These are phyloP conservation scores for Halictus ligatus DNA, from an alignment of 2,888 invertebrate genomes.

Conservation along the genomic window DNA sequence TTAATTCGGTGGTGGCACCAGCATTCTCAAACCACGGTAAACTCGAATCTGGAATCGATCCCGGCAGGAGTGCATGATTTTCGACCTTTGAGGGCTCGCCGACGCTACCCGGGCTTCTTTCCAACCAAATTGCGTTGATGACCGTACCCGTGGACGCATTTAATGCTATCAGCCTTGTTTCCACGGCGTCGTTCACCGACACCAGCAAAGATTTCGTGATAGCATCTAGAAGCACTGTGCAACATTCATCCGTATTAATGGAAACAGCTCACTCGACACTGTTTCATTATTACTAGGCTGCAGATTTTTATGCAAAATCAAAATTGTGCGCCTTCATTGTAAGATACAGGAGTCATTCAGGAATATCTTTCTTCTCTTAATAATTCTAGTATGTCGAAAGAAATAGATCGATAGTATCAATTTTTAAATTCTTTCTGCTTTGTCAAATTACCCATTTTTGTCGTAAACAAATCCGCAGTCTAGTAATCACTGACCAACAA, in stretches of 20 bases:
- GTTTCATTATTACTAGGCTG: not conserved
- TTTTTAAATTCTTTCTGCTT: no score
- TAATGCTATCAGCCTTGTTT: conserved; percentile 87
- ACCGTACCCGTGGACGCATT: conserved; percentile 87
- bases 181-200: conserved; percentile 86
- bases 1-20: conserved; percentile 86
- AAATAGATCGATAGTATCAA: no score
- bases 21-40: conserved; percentile 91
- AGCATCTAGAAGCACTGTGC: conserved; percentile 85
- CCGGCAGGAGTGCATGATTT: conserved; percentile 86
- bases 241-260: not conserved
- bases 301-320: not conserved
- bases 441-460: no score
- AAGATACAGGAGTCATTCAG: no score
- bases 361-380: no score
- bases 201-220: conserved; percentile 90
- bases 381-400: no score
- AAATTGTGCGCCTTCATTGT: no score
- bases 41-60: conserved; percentile 88
- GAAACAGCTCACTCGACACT: not conserved
- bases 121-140: conserved; percentile 87
- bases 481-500: no score
- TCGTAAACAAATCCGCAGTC: no score
- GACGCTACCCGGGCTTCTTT: conserved; percentile 84
- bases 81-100: conserved; percentile 84